phyloP scores from a whole-genome alignment of 2,113 vertebrate species.

The Erythrolamprus reginae region DNA sequence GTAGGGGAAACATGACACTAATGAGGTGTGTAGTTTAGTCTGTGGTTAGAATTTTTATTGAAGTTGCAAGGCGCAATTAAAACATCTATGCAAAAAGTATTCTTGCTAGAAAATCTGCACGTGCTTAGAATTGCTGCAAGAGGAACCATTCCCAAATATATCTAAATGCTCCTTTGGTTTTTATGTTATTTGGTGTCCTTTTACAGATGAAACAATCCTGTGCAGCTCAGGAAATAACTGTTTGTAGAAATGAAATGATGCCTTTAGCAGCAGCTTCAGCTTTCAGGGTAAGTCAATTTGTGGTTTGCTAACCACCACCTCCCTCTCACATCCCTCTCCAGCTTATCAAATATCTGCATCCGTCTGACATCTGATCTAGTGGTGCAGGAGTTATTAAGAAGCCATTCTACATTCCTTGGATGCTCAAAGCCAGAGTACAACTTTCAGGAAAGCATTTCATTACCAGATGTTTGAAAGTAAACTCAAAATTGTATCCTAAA shows the following conservation, averaged over 20 bases:
- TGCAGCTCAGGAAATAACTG: neutral
- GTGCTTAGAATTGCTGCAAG: neutral
- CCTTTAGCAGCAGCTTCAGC: neutral
- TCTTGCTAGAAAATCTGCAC: neutral
- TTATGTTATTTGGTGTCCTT: neutral
- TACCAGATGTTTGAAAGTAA: neutral
- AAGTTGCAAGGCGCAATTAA: conserved; percentile 17
- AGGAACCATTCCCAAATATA: neutral
- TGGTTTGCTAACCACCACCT: neutral
- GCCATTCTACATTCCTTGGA: neutral
- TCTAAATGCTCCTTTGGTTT: neutral
- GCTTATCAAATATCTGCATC: neutral
- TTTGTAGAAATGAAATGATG: neutral
- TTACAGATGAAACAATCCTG: neutral
- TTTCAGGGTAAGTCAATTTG: neutral
- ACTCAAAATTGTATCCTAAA: neutral
- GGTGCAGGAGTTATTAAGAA: neutral
- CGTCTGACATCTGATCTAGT: neutral
- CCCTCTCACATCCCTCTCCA: neutral
- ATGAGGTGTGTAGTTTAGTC: conserved; percentile 10
- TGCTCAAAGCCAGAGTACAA: neutral
- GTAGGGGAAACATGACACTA: conserved; percentile 7
- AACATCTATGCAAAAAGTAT: neutral
- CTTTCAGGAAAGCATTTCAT: neutral
- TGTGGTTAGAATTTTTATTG: neutral